phyloP scores from a whole-genome alignment of 1,140 invertebrate species.

The Meloidogyne chitwoodi region DNA sequence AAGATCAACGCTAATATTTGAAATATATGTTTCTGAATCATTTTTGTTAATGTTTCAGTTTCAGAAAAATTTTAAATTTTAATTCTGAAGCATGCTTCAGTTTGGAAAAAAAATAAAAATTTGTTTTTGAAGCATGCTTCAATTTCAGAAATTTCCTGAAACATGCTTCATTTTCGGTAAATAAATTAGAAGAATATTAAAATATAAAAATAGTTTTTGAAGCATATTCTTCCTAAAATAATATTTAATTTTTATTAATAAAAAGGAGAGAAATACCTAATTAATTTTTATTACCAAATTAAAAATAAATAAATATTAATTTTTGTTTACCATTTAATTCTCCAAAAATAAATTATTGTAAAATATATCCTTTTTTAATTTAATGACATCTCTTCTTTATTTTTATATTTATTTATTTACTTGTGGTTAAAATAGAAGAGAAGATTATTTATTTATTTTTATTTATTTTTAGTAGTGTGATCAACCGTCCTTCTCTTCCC shows the following conservation, averaged over 20 bases:
- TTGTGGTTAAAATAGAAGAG: neutral
- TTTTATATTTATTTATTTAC: neutral
- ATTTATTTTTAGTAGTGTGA: neutral
- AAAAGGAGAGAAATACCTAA: no score
- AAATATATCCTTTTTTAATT: neutral
- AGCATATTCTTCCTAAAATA: neutral
- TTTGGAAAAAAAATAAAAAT: neutral
- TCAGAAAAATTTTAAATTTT: no score
- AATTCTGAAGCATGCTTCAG: neutral
- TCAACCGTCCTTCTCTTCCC: neutral
- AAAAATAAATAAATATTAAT: no score
- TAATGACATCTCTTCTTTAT: neutral
- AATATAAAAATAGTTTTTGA: neutral
- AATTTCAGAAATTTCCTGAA: neutral
- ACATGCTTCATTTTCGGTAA: neutral
- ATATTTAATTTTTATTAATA: no score
- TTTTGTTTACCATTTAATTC: neutral
- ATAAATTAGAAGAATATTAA: no score
- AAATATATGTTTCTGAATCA: no score
- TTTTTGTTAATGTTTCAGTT: no score
- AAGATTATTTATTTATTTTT: neutral
- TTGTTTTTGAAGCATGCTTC: neutral
- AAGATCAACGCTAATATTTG: no score
- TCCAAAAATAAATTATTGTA: neutral
- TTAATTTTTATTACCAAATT: no score